phyloP scores from a whole-genome alignment of 2,113 vertebrate genomes.

The Hipposideros armiger region DNA sequence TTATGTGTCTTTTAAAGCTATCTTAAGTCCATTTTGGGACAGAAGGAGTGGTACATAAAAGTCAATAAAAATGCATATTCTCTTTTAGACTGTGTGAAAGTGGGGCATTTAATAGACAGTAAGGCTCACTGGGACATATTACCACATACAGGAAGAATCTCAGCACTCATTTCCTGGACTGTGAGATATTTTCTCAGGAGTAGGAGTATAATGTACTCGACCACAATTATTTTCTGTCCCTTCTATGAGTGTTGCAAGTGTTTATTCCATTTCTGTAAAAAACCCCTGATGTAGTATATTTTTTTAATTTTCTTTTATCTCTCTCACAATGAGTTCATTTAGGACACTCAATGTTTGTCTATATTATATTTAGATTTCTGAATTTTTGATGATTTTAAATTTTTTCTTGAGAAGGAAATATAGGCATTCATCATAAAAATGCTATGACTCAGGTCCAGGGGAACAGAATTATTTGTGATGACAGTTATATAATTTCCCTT shows the following conservation, averaged over 20 bases:
- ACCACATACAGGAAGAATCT: slow-evolving; percentile 73
- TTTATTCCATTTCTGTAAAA: slow-evolving; percentile 69
- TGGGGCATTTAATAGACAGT: slow-evolving; percentile 82
- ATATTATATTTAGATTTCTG: slow-evolving; percentile 58
- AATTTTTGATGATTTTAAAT: slow-evolving; percentile 51
- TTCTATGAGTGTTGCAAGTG: slow-evolving; percentile 66
- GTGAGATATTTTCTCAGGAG: slow-evolving; percentile 81
- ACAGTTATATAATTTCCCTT: slow-evolving; percentile 65
- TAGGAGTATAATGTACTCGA: slow-evolving; percentile 77
- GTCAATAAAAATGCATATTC: slow-evolving; percentile 42
- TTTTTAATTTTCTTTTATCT: slow-evolving; percentile 37
- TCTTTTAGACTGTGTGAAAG: slow-evolving; percentile 61
- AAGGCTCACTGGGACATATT: slow-evolving; percentile 77
- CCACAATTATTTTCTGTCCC: slow-evolving; percentile 81
- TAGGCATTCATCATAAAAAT: neutral
- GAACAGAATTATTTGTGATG: slow-evolving; percentile 52
- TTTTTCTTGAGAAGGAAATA: slow-evolving; percentile 42
- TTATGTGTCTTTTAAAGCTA: slow-evolving; percentile 44
- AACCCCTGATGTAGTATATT: neutral
- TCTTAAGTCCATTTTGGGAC: slow-evolving; percentile 20
- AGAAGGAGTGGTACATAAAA: slow-evolving; percentile 57
- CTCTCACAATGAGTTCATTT: slow-evolving; percentile 52
- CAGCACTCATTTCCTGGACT: slow-evolving; percentile 82
- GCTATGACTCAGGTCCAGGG: neutral
- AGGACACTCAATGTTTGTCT: slow-evolving; percentile 28